A percentile compares a stretch with the other conserved stretches of the same genome.
Conservation (phyloP, 2,888 invertebrate genomes). For the Polyploca ridens region DNA sequence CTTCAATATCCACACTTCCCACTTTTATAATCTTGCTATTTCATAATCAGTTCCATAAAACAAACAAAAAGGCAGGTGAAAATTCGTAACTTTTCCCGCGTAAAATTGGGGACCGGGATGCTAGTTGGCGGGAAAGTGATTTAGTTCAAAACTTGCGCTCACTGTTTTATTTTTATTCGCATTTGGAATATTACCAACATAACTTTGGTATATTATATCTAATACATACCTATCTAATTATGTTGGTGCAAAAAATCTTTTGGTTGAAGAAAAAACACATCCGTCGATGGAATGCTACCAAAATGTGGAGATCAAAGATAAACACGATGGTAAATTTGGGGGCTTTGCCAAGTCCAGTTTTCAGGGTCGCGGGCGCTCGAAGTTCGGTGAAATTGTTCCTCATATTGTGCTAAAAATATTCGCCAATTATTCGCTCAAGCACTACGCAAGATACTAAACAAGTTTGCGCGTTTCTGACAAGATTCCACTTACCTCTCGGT, state of each 20-base stretch:
- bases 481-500: conserved; percentile 82
- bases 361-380: conserved; percentile 72
- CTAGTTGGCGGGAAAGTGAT: conserved; percentile 4
- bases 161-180: not conserved
- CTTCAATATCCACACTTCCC: conserved; percentile 29
- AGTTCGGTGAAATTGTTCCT: conserved; percentile 79
- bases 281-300: conserved; percentile 43
- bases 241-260: conserved; percentile 6
- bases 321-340: conserved; percentile 69
- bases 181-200: not conserved
- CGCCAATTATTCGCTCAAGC: conserved; percentile 47
- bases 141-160: not conserved
- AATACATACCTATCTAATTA: not conserved
- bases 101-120: not conserved
- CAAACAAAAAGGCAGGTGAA: not conserved
- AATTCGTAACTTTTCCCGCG: conserved; percentile 21
- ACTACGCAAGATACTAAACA: conserved; percentile 35
- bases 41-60: not conserved
- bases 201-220: too few relatives aligned
- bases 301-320: conserved; percentile 59
- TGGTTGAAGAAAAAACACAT: conserved; percentile 22
- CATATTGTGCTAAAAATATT: conserved; percentile 79
- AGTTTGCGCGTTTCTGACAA: conserved; percentile 36
- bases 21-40: conserved; percentile 20
- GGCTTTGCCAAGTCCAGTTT: conserved; percentile 78